Base-by-base conservation (phyloP, 1,140 invertebrate genomes). In the Diabrotica virgifera region DNA sequence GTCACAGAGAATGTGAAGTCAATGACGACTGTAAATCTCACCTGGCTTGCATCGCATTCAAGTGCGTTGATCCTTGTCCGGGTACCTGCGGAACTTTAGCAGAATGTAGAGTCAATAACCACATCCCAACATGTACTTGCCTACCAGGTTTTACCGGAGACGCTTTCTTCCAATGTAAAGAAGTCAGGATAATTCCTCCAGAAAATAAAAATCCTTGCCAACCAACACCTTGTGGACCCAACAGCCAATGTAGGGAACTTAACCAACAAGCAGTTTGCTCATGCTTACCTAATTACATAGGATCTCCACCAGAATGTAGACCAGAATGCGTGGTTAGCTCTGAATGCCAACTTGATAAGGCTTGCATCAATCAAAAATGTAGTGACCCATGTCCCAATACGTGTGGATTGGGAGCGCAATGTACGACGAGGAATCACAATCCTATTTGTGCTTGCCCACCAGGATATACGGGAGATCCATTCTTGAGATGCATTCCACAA, bases 61-160 rank as follows among this genome's bases (percentile, higher is more conserved):
- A 91, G 76, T 92, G 91, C 72, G 82, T 87, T 14, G 89, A 92
- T 79, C 90, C 90, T 4, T 93, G 91, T 72, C 84, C 86, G 2
- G 87, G 87, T 62, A 88, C 86, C 24, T 91, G 90, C 72, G 91
- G 90, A 13, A 82, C 83, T 35, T 84, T 86, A 67, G 90, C 91
- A 7, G 84, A 89, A 66, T 94, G 92, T 73, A 84, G 82, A 2
- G 89, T 90, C 0, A 83, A 86, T 66, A 86, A 87, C 65, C 89
- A 93, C 76, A 85, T 90, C 55, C 91, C 89, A 62, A 83, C 84
- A n/a, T 94, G 92, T 72, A 84, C 83, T 35, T 94, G 92, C 74
- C 86, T 86, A 52, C 78, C 81, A 58, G 89, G 88, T 46, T 90
- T 85, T 68, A 88, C 87, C 9, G 92, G 92, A 55, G 89, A 93